Base-by-base conservation (phyloP, 2,113 vertebrate genomes). In the Chionodraco myersi region DNA sequence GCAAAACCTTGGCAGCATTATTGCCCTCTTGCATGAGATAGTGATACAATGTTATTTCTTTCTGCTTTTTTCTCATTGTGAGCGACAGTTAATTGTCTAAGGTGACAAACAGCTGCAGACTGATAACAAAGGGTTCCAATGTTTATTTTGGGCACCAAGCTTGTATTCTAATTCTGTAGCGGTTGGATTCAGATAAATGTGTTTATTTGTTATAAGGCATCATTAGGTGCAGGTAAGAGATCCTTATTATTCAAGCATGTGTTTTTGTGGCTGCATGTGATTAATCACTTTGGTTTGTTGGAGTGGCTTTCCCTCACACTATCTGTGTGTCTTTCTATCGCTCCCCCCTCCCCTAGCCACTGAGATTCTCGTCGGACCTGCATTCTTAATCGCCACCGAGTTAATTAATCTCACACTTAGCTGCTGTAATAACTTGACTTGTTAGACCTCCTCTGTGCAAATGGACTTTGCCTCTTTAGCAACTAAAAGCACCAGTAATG, bases 351-450 rank as follows among this genome's bases (percentile, higher is more conserved):
- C 16, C 6, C 54, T 23, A 47, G 18, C 58, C 49, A 49, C 23
- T 14, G 16, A 85, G 84, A 86, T 85, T 75, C 75, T 90, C 65
- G 68, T 86, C 64, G 53, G 80, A 79, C 70, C 56, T 56, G 62
- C 75, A 80, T 92, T 89, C 85, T 88, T 94, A 93, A 94, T 94
- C 78, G 68, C 77, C 83, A 79, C 72, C 80, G 83, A 93, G 88
- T 94, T 95, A 93, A 95, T 95, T 93, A 94, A 94, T 93, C 93
- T 91, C 88, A 91, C 88, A 90, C 90, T 94, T 83, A 77, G 92
- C 91, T 88, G 89, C 90, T 79, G 82, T 91, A 93, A 94, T 93
- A 93, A 92, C 89, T 89, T 92, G 88, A 95, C 93, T 91, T 80
- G 85, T 91, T 90, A 92, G 91, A 93, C 89, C 89, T 91, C 82